phyloP scores from a whole-genome alignment of 2,113 vertebrate genomes.

The Carassius gibelio region DNA sequence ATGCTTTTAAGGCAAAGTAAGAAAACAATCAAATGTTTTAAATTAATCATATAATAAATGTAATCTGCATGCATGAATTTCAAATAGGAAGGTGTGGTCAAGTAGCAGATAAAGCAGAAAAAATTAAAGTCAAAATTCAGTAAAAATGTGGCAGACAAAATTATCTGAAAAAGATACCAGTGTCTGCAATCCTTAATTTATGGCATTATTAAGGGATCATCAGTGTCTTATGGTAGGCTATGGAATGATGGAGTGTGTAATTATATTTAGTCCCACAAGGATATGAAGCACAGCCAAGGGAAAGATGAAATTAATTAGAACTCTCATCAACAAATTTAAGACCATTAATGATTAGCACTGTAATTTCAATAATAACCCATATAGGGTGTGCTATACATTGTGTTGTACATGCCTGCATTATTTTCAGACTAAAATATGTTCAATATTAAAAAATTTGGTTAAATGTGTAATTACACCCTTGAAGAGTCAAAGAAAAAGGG shows the following conservation, averaged over 20 bases:
- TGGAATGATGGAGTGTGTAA: constrained; percentile 45
- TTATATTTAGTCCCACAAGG: constrained; percentile 39
- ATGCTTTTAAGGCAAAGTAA: not conserved
- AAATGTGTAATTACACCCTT: constrained; percentile 12
- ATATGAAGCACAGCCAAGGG: constrained; percentile 35
- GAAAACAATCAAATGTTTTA: not conserved
- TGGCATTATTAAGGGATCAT: constrained; percentile 36
- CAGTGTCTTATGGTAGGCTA: constrained; percentile 21
- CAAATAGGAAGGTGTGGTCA: not conserved
- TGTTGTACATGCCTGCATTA: not conserved
- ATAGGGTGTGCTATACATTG: not conserved
- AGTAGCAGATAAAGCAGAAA: not conserved
- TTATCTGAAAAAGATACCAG: constrained; percentile 18
- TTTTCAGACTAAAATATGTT: not conserved
- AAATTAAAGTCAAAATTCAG: not conserved
- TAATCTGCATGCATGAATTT: not conserved
- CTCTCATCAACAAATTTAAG: constrained; percentile 22
- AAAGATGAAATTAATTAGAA: constrained; percentile 36
- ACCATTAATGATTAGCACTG: not conserved
- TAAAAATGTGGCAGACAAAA: constrained; percentile 1
- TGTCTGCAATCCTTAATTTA: constrained; percentile 29
- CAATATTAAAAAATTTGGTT: not conserved
- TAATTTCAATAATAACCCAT: constrained; percentile 2
- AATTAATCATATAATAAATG: not conserved
- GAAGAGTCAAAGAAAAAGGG: not conserved